Conservation (phyloP, 92 coral and sea anemone species). For the Hydrozoanthus gracilis region DNA sequence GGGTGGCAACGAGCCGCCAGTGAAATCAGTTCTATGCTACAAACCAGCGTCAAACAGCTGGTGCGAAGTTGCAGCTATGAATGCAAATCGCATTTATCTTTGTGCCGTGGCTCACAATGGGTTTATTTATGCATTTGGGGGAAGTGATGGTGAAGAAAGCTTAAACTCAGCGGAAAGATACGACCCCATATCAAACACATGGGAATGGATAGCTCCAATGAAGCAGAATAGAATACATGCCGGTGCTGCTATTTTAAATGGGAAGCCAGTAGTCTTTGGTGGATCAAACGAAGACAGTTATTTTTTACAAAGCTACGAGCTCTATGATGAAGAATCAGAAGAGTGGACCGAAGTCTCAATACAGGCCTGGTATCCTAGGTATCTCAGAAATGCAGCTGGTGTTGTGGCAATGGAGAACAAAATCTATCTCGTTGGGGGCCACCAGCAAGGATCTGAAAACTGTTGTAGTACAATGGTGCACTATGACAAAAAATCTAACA, state of each 20-base stretch:
- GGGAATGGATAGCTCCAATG: conserved; percentile 19
- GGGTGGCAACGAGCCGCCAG: conserved; percentile 28
- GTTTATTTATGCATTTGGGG: conserved; percentile 46
- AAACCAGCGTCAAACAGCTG: conserved; percentile 47
- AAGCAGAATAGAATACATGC: conserved; percentile 55
- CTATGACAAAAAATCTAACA: conserved; percentile 55
- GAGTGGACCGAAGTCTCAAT: conserved; percentile 70
- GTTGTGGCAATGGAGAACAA: conserved; percentile 62
- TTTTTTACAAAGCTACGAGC: conserved; percentile 61
- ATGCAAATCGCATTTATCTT: conserved; percentile 24
- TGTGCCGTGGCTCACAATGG: conserved; percentile 48
- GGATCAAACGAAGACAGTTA: conserved; percentile 56
- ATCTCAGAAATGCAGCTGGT: conserved; percentile 81
- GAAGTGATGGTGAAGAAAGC: neutral
- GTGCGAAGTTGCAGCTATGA: conserved; percentile 50
- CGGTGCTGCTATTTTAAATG: conserved; percentile 69
- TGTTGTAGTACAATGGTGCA: conserved; percentile 72
- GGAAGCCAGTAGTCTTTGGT: conserved; percentile 76
- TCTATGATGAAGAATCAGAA: conserved; percentile 57
- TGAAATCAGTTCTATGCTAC: conserved; percentile 30
- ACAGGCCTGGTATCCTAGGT: no score
- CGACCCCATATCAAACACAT: no score
- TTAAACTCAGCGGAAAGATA: no score
- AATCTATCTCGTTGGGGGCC: conserved; percentile 83
- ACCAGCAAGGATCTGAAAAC: no score